A percentile compares a stretch with the other conserved stretches of the same genome.
These are phyloP conservation scores for Clarias batrachus DNA, from an alignment of 2,113 vertebrate species.

Conservation along the genomic window DNA sequence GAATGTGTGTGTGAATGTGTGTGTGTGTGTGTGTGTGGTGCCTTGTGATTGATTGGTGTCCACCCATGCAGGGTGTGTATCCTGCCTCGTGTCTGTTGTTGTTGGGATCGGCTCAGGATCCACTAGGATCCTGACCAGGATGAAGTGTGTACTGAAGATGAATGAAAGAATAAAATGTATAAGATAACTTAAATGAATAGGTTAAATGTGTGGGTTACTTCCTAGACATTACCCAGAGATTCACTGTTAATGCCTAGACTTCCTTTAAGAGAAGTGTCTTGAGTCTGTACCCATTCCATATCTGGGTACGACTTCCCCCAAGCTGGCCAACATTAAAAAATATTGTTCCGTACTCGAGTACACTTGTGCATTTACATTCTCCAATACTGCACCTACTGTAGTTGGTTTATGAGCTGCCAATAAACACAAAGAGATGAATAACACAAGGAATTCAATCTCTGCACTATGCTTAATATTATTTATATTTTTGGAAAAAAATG, in stretches of 20 bases:
- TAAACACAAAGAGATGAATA: no score
- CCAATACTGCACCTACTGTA: no score
- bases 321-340: no score
- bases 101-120: background rate
- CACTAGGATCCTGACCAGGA: background rate
- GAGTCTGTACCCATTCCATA: background rate
- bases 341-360: no score
- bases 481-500: no score
- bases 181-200: background rate
- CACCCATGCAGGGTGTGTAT: background rate
- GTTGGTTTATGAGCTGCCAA: no score
- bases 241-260: no score
- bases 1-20: background rate
- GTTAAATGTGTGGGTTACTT: background rate
- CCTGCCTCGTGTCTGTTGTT: background rate
- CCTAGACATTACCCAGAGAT: background rate
- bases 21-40: background rate
- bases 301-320: no score
- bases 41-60: background rate
- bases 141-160: background rate
- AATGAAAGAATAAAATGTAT: background rate
- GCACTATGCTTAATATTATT: no score
- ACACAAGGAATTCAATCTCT: no score
- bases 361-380: no score
- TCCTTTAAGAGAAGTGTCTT: background rate